phyloP scores from a whole-genome alignment of 2,888 invertebrate species.

The Arrhopalites spinosus region DNA sequence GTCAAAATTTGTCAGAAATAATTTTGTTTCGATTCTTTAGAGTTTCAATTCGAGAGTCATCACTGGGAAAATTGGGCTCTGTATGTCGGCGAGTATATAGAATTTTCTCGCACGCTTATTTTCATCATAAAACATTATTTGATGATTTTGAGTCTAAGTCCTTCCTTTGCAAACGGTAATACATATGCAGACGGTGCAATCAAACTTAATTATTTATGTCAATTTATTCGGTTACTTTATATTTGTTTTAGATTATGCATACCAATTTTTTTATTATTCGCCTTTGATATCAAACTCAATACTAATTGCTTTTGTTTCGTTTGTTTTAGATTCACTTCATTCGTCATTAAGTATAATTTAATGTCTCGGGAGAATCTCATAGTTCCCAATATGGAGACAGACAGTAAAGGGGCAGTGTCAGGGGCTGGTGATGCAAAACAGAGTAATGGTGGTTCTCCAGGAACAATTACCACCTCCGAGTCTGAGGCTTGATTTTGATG shows the following conservation, averaged over 20 bases:
- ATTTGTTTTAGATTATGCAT: too few species aligned
- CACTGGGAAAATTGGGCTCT: conserved; percentile 96
- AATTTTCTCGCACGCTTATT: conserved; percentile 99
- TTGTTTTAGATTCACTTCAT: conserved; percentile 93
- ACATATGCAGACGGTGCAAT: too few species aligned
- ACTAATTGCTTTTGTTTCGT: too few species aligned
- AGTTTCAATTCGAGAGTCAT: conserved; percentile 98
- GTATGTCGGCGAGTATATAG: conserved; percentile 98
- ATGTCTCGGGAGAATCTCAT: conserved; percentile 99
- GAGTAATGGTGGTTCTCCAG: conserved; percentile 22
- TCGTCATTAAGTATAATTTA: conserved; percentile 96
- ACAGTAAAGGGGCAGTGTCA: conserved; percentile 17
- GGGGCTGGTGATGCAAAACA: conserved; percentile 22
- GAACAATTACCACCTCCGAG: background rate
- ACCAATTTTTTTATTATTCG: too few species aligned
- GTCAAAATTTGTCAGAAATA: background rate
- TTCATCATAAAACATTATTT: conserved; percentile 94
- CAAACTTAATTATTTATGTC: too few species aligned
- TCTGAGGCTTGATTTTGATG: conserved; percentile 23
- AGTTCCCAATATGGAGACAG: conserved; percentile 91
- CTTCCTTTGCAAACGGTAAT: conserved; percentile 83
- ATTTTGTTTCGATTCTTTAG: too few species aligned
- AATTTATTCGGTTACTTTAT: too few species aligned
- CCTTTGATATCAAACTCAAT: too few species aligned
- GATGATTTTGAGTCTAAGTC: conserved; percentile 92